phyloP scores from a whole-genome alignment of 1,140 invertebrate species.

The Idris sp. region DNA sequence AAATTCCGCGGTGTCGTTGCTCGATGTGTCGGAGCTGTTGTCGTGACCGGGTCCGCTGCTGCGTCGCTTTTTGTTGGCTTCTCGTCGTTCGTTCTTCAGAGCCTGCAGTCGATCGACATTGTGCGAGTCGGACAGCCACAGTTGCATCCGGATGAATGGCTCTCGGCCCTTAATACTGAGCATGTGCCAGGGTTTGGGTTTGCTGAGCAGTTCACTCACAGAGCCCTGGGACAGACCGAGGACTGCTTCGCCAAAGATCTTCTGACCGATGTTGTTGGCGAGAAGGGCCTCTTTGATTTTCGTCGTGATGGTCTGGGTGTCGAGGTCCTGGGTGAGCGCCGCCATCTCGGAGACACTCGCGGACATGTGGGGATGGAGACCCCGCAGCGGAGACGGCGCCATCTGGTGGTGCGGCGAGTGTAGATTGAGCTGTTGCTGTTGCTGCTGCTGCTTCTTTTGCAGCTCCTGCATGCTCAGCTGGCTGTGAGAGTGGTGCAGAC shows the following conservation, averaged over 20 bases:
- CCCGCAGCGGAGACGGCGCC: conserved; percentile 82
- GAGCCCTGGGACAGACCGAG: conserved; percentile 97
- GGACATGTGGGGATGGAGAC: conserved; percentile 88
- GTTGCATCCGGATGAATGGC: conserved; percentile 98
- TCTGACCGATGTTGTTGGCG: conserved; percentile 98
- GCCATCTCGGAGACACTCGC: conserved; percentile 97
- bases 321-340: conserved; percentile 95
- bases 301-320: conserved; percentile 97
- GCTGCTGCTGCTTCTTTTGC: conserved; percentile 84
- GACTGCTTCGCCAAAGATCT: conserved; percentile 98
- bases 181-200: conserved; percentile 99
- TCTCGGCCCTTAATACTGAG: conserved; percentile 98
- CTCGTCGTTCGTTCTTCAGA: conserved; percentile 91
- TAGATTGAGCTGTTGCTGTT: conserved; percentile 80
- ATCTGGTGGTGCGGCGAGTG: conserved; percentile 82
- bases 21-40: conserved; percentile 91
- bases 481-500: conserved; percentile 69
- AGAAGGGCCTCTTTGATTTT: conserved; percentile 97
- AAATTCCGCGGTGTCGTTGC: conserved; percentile 92
- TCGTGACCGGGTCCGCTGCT: conserved; percentile 89
- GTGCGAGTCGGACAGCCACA: conserved; percentile 96
- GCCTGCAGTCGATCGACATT: conserved; percentile 93
- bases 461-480: conserved; percentile 81
- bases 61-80: conserved; percentile 91
- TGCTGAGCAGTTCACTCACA: conserved; percentile 96